These are phyloP conservation scores for Antheraea mylitta DNA, from an alignment of 1,140 invertebrate genomes.

Conservation along the genomic window DNA sequence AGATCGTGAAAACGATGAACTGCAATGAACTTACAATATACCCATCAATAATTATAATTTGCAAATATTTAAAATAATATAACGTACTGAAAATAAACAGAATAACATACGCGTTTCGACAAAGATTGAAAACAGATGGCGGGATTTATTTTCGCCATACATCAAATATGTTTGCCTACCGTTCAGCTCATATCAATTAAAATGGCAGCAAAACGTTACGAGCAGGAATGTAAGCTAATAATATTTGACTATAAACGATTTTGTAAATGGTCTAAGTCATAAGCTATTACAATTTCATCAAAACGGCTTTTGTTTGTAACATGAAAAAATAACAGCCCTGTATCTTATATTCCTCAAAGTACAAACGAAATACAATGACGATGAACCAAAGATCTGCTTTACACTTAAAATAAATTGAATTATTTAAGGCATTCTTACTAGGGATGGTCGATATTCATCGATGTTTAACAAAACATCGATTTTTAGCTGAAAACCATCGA, in stretches of 20 bases:
- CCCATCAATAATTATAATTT: not conserved
- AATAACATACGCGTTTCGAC: not conserved
- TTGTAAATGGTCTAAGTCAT: constrained; percentile 4
- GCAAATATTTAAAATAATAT: constrained; percentile 5
- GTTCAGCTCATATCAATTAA: constrained; percentile 32
- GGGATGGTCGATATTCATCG: no score
- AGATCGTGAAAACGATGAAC: not conserved
- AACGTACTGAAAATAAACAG: constrained; percentile 5
- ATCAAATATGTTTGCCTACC: constrained; percentile 21
- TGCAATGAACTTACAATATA: not conserved
- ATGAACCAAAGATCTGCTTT: no score
- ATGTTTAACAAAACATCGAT: no score
- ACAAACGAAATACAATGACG: no score
- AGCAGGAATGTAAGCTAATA: constrained; percentile 22
- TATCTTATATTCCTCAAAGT: no score
- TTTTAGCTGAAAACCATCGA: no score
- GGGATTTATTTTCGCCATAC: constrained; percentile 39
- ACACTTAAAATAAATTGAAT: no score
- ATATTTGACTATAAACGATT: constrained; percentile 22
- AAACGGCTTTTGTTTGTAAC: no score
- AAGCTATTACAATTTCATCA: not conserved
- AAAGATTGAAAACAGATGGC: constrained; percentile 24
- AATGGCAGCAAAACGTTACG: constrained; percentile 32
- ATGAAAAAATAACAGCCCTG: no score
- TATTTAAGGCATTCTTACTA: no score